A percentile compares a stretch with the other conserved stretches of the same genome.
phyloP scores from a whole-genome alignment of 2,888 invertebrate species.

The Seladonia tumulorum region DNA sequence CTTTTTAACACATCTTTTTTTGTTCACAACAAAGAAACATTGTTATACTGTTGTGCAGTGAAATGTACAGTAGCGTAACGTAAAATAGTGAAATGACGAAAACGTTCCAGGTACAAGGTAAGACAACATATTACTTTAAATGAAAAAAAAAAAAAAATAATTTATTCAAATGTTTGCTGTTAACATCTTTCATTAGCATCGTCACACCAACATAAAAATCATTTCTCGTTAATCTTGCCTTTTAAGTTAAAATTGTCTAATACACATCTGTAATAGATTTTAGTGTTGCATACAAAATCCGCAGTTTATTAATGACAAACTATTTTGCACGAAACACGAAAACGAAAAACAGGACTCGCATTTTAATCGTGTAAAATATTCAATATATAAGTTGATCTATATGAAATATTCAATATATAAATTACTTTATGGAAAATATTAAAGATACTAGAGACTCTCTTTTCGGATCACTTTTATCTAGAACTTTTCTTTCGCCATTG shows the following conservation, averaged over 20 bases:
- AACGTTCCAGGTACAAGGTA: background rate
- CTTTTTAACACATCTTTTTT: background rate
- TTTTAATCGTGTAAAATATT: no score
- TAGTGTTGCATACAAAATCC: no score
- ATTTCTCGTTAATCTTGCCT: background rate
- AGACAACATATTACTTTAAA: background rate
- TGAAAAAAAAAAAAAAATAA: background rate
- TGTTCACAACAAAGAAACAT: background rate
- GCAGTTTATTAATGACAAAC: no score
- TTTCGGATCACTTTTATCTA: no score
- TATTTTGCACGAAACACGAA: no score
- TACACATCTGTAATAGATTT: no score
- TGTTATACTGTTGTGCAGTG: no score
- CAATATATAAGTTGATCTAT: no score
- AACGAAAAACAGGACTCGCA: no score
- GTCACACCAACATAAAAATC: background rate
- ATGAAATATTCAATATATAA: background rate
- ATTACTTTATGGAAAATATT: no score
- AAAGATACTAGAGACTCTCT: no score
- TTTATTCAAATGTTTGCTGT: background rate
- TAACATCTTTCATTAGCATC: background rate
- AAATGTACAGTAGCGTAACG: background rate
- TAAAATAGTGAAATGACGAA: background rate
- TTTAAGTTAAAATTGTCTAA: background rate
- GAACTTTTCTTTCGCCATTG: background rate